Evolutionary conservation across 2,797 vertebrate genomes (phyloP).

Genomic region (Petrocephalus schoutedeni): DNA sequence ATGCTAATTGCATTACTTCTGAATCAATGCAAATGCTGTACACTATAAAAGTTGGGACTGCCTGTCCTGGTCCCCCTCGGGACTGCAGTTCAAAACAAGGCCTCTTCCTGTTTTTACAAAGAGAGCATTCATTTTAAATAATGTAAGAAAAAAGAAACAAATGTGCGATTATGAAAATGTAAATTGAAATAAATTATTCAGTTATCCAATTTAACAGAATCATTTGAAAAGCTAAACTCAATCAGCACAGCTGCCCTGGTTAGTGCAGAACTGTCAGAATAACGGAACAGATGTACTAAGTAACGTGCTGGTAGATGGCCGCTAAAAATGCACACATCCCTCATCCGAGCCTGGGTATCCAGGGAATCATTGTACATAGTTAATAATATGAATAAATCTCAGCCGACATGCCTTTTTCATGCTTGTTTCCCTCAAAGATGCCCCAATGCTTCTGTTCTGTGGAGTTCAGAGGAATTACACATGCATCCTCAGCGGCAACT

Average conservation of each 20-base stretch:
- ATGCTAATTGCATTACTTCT: not conserved
- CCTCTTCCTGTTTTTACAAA: not conserved
- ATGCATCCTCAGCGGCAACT: not conserved
- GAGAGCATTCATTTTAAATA: constrained; percentile 2
- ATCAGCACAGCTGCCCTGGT: constrained; percentile 30
- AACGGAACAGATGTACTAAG: constrained; percentile 21
- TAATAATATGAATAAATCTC: constrained; percentile 30
- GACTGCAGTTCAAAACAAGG: not conserved
- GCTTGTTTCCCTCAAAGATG: not conserved
- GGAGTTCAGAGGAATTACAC: constrained; percentile 1
- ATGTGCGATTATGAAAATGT: constrained; percentile 25
- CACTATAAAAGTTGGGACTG: not conserved
- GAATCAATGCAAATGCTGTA: not conserved
- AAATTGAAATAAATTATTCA: constrained; percentile 35
- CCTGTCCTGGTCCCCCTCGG: not conserved
- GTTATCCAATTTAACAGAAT: constrained; percentile 25
- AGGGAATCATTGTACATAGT: constrained; percentile 18
- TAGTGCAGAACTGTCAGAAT: constrained; percentile 24
- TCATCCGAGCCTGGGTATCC: constrained; percentile 1
- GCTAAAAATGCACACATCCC: constrained; percentile 19
- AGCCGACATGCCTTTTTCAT: constrained; percentile 15
- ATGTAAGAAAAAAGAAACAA: constrained; percentile 19
- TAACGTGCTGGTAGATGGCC: constrained; percentile 12
- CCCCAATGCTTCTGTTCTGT: constrained; percentile 10
- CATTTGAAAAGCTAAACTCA: constrained; percentile 31